Conservation (phyloP, 2,113 vertebrate species). For the Nematolebias whitei region DNA sequence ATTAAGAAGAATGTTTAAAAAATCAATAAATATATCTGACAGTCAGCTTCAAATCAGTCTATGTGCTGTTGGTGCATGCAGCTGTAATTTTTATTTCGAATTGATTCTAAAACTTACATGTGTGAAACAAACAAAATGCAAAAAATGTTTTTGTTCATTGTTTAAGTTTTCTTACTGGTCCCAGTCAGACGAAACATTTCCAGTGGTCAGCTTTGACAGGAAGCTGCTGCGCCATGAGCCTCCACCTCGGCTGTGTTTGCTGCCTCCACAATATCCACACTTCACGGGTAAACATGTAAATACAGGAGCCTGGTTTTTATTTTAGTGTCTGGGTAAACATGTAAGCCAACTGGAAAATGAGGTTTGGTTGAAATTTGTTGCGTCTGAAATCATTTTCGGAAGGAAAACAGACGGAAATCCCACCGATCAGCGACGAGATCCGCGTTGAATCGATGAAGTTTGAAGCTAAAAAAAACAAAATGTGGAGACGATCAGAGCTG, state of each 20-base stretch:
- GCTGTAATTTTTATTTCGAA: too few species aligned
- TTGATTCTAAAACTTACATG: too few species aligned
- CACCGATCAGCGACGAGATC: neutral
- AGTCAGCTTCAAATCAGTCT: too few species aligned
- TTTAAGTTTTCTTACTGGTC: too few species aligned
- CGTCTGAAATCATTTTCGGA: slow-evolving; percentile 1
- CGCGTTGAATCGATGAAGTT: slow-evolving; percentile 10
- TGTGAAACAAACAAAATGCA: too few species aligned
- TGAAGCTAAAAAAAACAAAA: neutral
- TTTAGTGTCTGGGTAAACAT: neutral
- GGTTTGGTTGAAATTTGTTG: neutral
- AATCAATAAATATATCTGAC: too few species aligned
- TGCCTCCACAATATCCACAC: neutral
- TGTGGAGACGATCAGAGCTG: neutral
- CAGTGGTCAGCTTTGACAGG: neutral
- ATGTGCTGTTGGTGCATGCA: too few species aligned
- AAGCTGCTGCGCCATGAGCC: neutral
- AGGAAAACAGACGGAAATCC: slow-evolving; percentile 12
- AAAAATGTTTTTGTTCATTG: too few species aligned
- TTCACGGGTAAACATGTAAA: neutral
- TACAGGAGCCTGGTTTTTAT: neutral
- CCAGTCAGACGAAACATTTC: too few species aligned
- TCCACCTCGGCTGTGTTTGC: slow-evolving; percentile 40
- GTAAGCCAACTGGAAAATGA: neutral
- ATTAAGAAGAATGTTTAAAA: too few species aligned